phyloP scores from a whole-genome alignment of 2,888 invertebrate species.

The Andrena hattorfiana region DNA sequence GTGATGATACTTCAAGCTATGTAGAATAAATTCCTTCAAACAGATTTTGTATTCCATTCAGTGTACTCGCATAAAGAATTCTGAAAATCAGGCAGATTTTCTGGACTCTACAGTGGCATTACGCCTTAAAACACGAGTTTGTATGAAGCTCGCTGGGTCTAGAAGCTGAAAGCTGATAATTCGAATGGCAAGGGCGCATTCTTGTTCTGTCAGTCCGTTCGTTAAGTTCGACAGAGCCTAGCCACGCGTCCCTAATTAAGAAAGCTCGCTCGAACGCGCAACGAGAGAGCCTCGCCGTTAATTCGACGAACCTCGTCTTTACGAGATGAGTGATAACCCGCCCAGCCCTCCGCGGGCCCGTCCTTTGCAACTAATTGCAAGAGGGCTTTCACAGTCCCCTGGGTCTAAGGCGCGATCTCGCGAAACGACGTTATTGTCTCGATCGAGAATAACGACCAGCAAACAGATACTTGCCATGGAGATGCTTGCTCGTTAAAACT shows the following conservation, averaged over 20 bases:
- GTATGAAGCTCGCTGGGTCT: too few species aligned
- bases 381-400: background rate
- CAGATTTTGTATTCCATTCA: too few species aligned
- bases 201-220: too few species aligned
- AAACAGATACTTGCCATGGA: background rate
- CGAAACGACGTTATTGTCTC: background rate
- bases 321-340: background rate
- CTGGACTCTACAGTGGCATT: too few species aligned
- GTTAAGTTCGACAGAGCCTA: conserved; percentile 1
- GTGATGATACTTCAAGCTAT: too few species aligned
- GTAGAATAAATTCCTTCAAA: too few species aligned
- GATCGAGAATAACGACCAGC: conserved; percentile 6
- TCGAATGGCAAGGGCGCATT: too few species aligned
- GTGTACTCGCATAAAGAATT: too few species aligned
- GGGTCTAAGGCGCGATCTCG: background rate
- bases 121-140: too few species aligned
- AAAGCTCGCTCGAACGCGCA: background rate
- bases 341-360: background rate
- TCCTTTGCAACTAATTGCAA: conserved; percentile 19
- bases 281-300: background rate
- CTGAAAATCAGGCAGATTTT: too few species aligned
- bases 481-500: conserved; percentile 3
- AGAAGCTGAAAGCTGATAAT: too few species aligned
- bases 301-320: conserved; percentile 15
- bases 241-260: background rate